phyloP scores from a whole-genome alignment of 2,113 vertebrate genomes.

The Notothenia coriiceps region DNA sequence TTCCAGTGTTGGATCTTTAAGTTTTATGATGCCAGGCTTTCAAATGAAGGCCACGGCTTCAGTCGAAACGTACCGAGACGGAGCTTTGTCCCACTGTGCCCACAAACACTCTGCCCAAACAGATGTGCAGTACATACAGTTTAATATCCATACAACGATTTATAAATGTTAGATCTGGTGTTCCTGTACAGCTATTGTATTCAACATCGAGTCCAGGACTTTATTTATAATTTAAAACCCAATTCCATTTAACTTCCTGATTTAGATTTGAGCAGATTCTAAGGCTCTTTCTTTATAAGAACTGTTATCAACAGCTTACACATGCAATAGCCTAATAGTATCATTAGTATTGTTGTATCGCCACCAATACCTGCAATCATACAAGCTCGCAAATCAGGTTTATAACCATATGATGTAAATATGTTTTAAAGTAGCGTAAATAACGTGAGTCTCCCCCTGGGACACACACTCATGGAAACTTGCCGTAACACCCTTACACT shows the following conservation, averaged over 20 bases:
- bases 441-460: neutral
- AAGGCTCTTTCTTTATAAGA: too few relatives aligned
- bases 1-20: conserved; percentile 22
- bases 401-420: too few relatives aligned
- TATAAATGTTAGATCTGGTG: neutral
- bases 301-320: too few relatives aligned
- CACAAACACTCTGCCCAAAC: conserved; percentile 2
- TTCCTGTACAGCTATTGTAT: neutral
- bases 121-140: neutral
- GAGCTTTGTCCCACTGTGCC: conserved; percentile 13
- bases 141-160: neutral
- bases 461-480: neutral
- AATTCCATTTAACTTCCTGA: too few relatives aligned
- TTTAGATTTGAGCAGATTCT: too few relatives aligned
- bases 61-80: neutral
- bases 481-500: conserved; percentile 3
- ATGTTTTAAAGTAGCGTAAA: neutral
- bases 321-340: too few relatives aligned
- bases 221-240: too few relatives aligned
- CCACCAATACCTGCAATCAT: neutral
- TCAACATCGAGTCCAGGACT: neutral
- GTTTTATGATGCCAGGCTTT: conserved; percentile 23
- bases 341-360: too few relatives aligned
- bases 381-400: neutral
- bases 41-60: conserved; percentile 27